Evolutionary conservation across 1,140 invertebrate species (phyloP), one percentile per base, ranked within the genome.

Genomic region (Hyles euphorbiae): DNA sequence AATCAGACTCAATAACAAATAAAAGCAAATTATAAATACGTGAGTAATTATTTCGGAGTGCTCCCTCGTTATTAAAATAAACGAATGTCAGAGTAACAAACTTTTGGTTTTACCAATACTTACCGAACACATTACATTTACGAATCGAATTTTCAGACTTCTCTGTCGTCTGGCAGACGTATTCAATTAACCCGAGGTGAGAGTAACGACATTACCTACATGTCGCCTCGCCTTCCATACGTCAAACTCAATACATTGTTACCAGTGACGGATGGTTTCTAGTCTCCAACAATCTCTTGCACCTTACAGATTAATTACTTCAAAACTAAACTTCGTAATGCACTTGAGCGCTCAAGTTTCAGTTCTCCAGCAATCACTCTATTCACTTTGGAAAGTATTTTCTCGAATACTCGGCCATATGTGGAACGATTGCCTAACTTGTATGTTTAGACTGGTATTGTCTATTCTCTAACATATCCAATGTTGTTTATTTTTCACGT

Each of bases 301-400:
- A 57, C 57, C 44, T 58, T 57, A 55, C 60, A 63, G 47, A 63
- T 65, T 69, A 65, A 65, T 65, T 69, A 61, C 58, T 69, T 58
- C 10, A 54, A 50, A 65, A 62, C 60, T 55, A 57, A 59, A 66
- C 61, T 54, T 51, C 34, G 51, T 52, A 60, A 58, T 63, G 47
- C 63, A 63, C 51, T 63, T 61, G 65, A 60, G 36, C 60, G 53
- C 34, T 47, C 45, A 44, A 63, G 63, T 61, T 63, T 61, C 47
- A 57, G 44, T 47, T 53, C 48, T 48, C 34, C 54, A 66, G 58
- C 58, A 65, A 66, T 69, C 56, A 65, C 59, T 61, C 56, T 56
- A 63, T 60, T 58, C 66, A 58, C 36, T 58, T 62, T 36, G n/a
- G 22, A 34, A 59, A 61, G 59, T 56, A 9, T 12, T 53, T 58